These are phyloP conservation scores for Dicerorhinus sumatrensis DNA, from an alignment of 2,113 vertebrate genomes.

Conservation along the genomic window DNA sequence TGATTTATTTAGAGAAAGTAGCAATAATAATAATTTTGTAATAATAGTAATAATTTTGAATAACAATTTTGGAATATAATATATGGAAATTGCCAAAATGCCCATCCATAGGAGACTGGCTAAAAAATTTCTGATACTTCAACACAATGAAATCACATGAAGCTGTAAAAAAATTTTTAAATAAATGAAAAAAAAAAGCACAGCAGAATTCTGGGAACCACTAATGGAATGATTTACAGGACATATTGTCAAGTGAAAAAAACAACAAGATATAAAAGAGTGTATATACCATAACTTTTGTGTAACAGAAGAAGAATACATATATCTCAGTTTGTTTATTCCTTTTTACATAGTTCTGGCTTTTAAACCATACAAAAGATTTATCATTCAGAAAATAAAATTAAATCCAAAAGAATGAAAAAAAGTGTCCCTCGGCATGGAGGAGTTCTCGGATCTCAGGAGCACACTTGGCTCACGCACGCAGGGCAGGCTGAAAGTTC, in stretches of 20 bases:
- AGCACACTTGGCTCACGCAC: fast-evolving
- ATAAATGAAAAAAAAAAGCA: neutral
- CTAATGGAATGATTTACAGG: neutral
- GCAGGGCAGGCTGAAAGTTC: neutral
- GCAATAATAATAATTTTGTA: neutral
- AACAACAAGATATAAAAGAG: neutral
- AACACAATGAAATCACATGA: neutral
- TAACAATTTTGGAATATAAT: neutral
- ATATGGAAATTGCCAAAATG: neutral
- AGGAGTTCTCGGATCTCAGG: neutral
- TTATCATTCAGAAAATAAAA: neutral
- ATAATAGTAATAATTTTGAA: neutral
- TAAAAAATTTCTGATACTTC: neutral
- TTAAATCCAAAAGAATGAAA: neutral
- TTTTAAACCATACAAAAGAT: neutral
- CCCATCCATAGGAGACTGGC: neutral
- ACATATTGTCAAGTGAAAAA: neutral
- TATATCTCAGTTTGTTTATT: neutral
- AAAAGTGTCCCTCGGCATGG: neutral
- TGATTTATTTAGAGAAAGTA: neutral
- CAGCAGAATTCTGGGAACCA: neutral
- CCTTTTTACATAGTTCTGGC: neutral
- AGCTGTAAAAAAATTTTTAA: neutral
- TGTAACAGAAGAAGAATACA: neutral
- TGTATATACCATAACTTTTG: neutral